Evolutionary conservation across 2,797 vertebrate species (phyloP).

Genomic region (Acrocephalus scirpaceus): DNA sequence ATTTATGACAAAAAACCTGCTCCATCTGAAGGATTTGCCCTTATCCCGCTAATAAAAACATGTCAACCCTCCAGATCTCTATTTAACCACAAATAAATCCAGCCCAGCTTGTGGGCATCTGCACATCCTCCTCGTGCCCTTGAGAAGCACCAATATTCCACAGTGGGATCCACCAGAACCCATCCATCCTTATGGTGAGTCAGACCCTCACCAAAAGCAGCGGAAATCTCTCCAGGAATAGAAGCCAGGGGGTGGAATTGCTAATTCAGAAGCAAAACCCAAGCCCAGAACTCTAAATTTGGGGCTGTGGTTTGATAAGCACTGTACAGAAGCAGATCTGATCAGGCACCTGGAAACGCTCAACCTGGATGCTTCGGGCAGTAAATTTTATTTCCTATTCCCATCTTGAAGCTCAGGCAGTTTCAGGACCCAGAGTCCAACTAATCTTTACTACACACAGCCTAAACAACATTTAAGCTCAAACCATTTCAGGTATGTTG

Average conservation of each 20-base stretch:
- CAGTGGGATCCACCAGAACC: neutral
- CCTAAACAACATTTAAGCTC: neutral
- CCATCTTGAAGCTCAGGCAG: neutral
- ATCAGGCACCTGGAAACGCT: neutral
- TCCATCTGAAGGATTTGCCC: conserved; percentile 13
- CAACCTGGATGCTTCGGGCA: neutral
- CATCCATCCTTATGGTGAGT: neutral
- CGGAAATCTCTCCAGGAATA: conserved; percentile 24
- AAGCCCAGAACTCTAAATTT: neutral
- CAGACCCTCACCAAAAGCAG: neutral
- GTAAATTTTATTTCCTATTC: neutral
- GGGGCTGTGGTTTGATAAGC: neutral
- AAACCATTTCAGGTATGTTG: neutral
- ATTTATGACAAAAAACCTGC: conserved; percentile 29
- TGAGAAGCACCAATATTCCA: neutral
- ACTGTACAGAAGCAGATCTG: neutral
- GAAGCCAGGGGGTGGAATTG: conserved; percentile 33
- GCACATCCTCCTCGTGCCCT: neutral
- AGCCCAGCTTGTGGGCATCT: neutral
- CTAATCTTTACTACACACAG: neutral
- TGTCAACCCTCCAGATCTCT: neutral
- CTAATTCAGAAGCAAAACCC: neutral
- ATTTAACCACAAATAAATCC: neutral
- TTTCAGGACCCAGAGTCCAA: neutral
- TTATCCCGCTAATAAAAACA: neutral